phyloP scores from a whole-genome alignment of 2,888 invertebrate species.

The Ormyrus rosae region DNA sequence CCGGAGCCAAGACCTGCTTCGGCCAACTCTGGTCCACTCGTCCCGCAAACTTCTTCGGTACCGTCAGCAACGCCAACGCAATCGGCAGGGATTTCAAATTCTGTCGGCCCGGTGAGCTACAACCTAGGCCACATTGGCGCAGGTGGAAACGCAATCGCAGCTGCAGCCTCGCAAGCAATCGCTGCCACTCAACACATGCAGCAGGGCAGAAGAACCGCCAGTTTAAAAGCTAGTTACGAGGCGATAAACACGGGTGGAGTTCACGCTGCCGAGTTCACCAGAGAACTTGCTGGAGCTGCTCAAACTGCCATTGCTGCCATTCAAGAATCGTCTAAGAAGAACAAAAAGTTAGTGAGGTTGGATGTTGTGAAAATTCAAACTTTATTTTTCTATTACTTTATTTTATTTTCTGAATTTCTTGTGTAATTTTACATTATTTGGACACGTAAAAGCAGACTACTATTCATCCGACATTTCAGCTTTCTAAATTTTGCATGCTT shows the following conservation, averaged over 20 bases:
- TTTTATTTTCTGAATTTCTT: slow-evolving; percentile 23
- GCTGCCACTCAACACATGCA: slow-evolving; percentile 97
- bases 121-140: slow-evolving; percentile 90
- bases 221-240: slow-evolving; percentile 96
- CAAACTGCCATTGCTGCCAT: slow-evolving; percentile 85
- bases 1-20: slow-evolving; percentile 71
- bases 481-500: no score
- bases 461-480: no score
- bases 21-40: slow-evolving; percentile 72
- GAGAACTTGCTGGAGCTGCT: slow-evolving; percentile 84
- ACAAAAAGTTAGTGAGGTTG: slow-evolving; percentile 78
- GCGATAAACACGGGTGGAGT: slow-evolving; percentile 84
- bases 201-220: slow-evolving; percentile 94
- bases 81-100: slow-evolving; percentile 68
- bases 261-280: slow-evolving; percentile 83
- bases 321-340: slow-evolving; percentile 81
- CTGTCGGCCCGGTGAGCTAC: slow-evolving; percentile 78
- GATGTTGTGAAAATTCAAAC: neutral
- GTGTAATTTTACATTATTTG: no score
- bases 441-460: no score
- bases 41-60: slow-evolving; percentile 67
- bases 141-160: slow-evolving; percentile 91
- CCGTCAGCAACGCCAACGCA: slow-evolving; percentile 69
- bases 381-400: slow-evolving; percentile 38
- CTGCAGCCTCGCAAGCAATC: slow-evolving; percentile 96